These are phyloP conservation scores for Peribatodes rhomboidaria DNA, from an alignment of 2,888 invertebrate genomes.

Conservation along the genomic window DNA sequence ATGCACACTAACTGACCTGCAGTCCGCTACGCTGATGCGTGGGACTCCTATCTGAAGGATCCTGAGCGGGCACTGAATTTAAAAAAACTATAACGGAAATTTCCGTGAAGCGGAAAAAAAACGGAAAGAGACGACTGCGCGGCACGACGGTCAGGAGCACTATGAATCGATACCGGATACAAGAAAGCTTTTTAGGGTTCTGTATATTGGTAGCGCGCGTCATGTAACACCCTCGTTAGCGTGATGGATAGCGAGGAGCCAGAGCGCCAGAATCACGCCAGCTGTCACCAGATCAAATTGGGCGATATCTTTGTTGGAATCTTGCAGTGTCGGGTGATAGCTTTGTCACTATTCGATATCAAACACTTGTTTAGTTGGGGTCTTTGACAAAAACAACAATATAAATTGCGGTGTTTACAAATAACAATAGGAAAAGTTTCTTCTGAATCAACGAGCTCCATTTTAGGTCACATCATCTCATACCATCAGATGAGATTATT, in stretches of 20 bases:
- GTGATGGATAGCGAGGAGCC: constrained; percentile 63
- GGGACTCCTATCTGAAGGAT: too few species aligned
- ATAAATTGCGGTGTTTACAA: constrained; percentile 12
- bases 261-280: constrained; percentile 49
- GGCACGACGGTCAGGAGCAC: too few species aligned
- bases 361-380: constrained; percentile 14
- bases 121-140: too few species aligned
- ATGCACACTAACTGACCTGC: too few species aligned
- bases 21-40: too few species aligned
- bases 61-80: too few species aligned
- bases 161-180: constrained; percentile 63
- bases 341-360: constrained; percentile 44
- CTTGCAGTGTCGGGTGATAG: constrained; percentile 45
- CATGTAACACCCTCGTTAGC: constrained; percentile 71
- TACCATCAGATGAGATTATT: too few species aligned
- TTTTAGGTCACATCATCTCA: too few species aligned
- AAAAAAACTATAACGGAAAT: too few species aligned
- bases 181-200: constrained; percentile 50
- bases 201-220: constrained; percentile 47
- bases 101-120: too few species aligned
- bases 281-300: constrained; percentile 57
- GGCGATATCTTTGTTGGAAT: constrained; percentile 51
- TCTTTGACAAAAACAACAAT: constrained; percentile 27
- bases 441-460: too few species aligned
- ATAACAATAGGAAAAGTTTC: neutral